These are phyloP conservation scores for Luperina nickerlii DNA, from an alignment of 2,888 invertebrate genomes.

Conservation along the genomic window DNA sequence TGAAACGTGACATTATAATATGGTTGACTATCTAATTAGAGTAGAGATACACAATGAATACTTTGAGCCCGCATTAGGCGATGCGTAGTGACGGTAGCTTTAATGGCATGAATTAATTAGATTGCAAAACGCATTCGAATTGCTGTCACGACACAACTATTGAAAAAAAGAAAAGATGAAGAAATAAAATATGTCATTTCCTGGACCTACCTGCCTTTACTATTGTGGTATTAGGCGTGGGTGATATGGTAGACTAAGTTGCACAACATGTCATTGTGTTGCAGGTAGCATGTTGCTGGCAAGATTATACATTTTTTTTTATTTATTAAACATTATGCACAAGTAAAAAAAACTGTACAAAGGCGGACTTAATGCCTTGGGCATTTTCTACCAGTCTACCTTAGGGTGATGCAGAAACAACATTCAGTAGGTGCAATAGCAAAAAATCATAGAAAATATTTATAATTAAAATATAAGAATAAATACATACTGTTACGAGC, in stretches of 20 bases:
- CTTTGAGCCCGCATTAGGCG: conserved; percentile 16
- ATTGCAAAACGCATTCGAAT: conserved; percentile 14
- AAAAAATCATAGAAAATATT: too few relatives aligned
- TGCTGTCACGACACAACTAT: background rate
- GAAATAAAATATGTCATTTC: background rate
- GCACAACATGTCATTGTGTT: background rate
- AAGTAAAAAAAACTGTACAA: too few relatives aligned
- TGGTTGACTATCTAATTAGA: conserved; percentile 34
- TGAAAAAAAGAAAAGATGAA: too few relatives aligned
- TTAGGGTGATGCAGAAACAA: too few relatives aligned
- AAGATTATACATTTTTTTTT: background rate
- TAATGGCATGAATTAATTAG: conserved; percentile 27
- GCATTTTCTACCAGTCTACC: too few relatives aligned
- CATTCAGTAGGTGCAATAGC: too few relatives aligned
- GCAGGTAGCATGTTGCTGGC: background rate
- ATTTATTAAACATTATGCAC: too few relatives aligned
- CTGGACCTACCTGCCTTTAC: background rate
- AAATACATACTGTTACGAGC: too few relatives aligned
- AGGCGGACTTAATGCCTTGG: too few relatives aligned
- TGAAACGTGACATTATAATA: conserved; percentile 10
- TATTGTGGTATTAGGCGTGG: background rate
- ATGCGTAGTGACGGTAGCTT: conserved; percentile 6
- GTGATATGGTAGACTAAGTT: background rate
- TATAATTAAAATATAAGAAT: too few relatives aligned
- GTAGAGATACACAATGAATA: conserved; percentile 41